Conservation (phyloP, 23 tunicate genomes). For the Styela clava region DNA sequence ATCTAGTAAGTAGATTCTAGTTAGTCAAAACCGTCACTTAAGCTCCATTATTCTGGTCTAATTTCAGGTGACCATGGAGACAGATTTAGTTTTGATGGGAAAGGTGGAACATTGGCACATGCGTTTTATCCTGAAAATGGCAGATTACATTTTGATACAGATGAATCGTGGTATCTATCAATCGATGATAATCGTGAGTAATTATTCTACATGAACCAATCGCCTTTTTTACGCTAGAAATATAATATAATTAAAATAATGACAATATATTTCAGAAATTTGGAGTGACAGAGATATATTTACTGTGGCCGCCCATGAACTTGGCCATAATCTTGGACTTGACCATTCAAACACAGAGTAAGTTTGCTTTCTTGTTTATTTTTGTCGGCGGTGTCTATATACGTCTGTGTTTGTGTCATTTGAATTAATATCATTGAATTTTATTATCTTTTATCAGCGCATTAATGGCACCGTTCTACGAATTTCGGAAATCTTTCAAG, state of each 20-base stretch:
- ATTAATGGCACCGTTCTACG: conserved; percentile 53
- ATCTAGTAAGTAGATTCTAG: too few species aligned
- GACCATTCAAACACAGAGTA: conserved; percentile 58
- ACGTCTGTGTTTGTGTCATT: background rate
- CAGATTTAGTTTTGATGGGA: conserved; percentile 64
- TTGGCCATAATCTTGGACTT: conserved; percentile 75
- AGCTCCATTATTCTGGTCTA: too few species aligned
- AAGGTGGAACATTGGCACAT: conserved; percentile 78
- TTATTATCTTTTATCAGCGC: conserved; percentile 28
- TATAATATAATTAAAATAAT: too few species aligned
- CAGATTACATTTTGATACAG: conserved; percentile 61
- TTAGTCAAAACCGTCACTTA: too few species aligned
- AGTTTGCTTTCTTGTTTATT: conserved; percentile 3
- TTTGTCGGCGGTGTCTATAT: background rate
- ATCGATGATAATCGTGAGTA: conserved; percentile 15
- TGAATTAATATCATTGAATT: background rate
- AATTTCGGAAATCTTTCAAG: conserved; percentile 21
- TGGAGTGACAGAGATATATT: conserved; percentile 50
- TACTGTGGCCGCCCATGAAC: conserved; percentile 80
- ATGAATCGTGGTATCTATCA: conserved; percentile 63
- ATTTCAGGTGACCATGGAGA: conserved; percentile 64
- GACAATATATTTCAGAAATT: background rate
- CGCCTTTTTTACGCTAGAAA: too few species aligned
- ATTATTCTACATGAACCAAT: too few species aligned
- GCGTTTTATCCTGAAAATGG: conserved; percentile 91